Evolutionary conservation across 2,888 invertebrate genomes (phyloP).

Genomic region (Megaustenia siamemsis): DNA sequence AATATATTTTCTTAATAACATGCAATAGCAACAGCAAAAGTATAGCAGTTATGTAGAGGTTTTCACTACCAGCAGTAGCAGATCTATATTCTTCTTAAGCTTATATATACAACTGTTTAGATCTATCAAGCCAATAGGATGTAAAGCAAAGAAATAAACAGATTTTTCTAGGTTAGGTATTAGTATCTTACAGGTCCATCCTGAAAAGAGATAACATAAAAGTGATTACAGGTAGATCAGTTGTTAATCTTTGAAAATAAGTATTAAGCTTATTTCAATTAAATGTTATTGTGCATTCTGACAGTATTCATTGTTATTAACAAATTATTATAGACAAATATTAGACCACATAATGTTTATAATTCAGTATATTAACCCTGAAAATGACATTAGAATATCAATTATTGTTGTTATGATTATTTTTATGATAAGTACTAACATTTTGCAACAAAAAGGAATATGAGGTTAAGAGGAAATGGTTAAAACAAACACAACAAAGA

Average conservation of each 20-base stretch:
- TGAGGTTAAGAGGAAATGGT: background rate
- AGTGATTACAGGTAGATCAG: background rate
- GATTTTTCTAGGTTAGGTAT: background rate
- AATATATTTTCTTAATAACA: no score
- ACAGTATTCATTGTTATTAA: no score
- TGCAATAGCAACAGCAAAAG: no score
- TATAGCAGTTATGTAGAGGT: no score
- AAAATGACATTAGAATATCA: no score
- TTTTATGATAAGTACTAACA: no score
- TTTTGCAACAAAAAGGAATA: no score
- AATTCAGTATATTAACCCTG: no score
- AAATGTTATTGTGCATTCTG: no score
- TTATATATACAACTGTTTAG: background rate
- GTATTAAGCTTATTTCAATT: background rate
- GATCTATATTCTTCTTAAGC: background rate
- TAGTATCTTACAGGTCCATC: conserved; percentile 26
- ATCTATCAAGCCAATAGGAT: background rate
- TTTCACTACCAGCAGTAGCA: background rate
- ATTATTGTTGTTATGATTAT: no score
- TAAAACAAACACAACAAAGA: background rate
- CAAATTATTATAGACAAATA: no score
- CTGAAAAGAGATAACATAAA: conserved; percentile 24
- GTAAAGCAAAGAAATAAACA: background rate
- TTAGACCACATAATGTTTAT: no score
- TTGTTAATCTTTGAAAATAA: background rate